These are phyloP conservation scores for Girardinichthys multiradiatus DNA, from an alignment of 2,113 vertebrate species.

Conservation along the genomic window DNA sequence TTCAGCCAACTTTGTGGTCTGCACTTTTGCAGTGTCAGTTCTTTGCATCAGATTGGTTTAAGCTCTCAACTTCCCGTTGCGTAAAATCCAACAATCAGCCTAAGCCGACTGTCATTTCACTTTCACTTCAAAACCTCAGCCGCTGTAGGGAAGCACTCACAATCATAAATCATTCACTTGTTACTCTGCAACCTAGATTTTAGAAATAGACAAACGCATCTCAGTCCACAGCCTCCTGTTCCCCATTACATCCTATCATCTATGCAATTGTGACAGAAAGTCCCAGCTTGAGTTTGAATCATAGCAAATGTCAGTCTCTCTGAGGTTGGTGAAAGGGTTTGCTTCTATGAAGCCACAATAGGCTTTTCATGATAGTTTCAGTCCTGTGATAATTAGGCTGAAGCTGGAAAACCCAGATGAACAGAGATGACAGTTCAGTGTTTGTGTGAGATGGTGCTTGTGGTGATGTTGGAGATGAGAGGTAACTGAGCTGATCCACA, in stretches of 20 bases:
- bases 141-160: conserved; percentile 42
- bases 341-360: conserved; percentile 27
- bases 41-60: conserved; percentile 28
- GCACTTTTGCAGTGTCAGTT: conserved; percentile 8
- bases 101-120: conserved; percentile 52
- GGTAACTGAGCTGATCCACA: conserved; percentile 42
- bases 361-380: conserved; percentile 45
- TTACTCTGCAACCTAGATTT: conserved; percentile 71
- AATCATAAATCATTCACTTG: conserved; percentile 74
- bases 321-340: conserved; percentile 30
- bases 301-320: conserved; percentile 51
- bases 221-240: conserved; percentile 19
- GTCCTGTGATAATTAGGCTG: conserved; percentile 58
- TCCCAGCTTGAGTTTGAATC: conserved; percentile 31
- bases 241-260: conserved; percentile 28
- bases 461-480: not conserved
- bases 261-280: conserved; percentile 36
- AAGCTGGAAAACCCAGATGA: conserved; percentile 36
- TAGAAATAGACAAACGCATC: conserved; percentile 36
- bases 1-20: not conserved
- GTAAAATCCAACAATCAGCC: conserved; percentile 62
- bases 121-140: conserved; percentile 53
- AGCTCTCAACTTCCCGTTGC: conserved; percentile 51
- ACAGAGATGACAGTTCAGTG: conserved; percentile 52
- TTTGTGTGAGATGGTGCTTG: conserved; percentile 21